Conservation (phyloP, 2,888 invertebrate species). For the Troglohyphantes excavatus region DNA sequence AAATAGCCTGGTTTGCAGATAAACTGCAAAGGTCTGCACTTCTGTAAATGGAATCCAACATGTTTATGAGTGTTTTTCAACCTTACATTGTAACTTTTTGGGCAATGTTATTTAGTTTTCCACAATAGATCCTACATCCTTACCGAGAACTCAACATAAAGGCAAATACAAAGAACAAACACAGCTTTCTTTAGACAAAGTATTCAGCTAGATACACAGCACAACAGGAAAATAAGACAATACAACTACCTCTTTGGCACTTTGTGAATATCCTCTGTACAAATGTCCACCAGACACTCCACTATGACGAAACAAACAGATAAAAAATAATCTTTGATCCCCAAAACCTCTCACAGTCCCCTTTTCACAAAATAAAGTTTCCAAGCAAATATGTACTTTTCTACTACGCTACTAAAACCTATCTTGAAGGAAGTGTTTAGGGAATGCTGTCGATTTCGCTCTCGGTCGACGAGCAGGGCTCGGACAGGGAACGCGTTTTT, state of each 20-base stretch:
- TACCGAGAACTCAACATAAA: neutral
- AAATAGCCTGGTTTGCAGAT: no score
- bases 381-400: neutral
- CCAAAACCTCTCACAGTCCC: neutral
- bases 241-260: slow-evolving; percentile 53
- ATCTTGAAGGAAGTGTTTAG: neutral
- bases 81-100: no score
- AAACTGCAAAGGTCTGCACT: no score
- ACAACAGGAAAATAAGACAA: slow-evolving; percentile 19
- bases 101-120: no score
- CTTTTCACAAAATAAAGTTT: slow-evolving; percentile 8
- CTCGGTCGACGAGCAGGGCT: slow-evolving; percentile 39
- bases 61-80: no score
- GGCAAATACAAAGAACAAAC: neutral
- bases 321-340: neutral
- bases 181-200: slow-evolving; percentile 5
- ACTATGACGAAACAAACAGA: neutral
- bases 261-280: slow-evolving; percentile 43
- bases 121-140: no score
- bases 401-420: no score
- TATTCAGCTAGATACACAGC: neutral
- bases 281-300: neutral
- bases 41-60: no score
- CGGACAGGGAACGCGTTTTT: neutral
- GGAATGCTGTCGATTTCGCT: slow-evolving; percentile 45